These are phyloP conservation scores for Yponomeuta malinellus DNA, from an alignment of 2,888 invertebrate species.

Conservation along the genomic window DNA sequence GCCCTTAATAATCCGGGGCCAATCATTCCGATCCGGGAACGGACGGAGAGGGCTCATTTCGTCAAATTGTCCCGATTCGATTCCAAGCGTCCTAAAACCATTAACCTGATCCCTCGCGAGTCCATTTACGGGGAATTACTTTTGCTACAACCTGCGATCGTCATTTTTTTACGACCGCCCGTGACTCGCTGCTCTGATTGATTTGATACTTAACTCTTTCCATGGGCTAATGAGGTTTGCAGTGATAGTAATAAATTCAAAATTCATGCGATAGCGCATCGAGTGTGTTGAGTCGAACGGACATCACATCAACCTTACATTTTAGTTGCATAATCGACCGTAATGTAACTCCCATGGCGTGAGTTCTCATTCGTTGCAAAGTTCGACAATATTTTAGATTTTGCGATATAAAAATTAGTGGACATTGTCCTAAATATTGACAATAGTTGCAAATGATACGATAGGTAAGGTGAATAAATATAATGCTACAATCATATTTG, in stretches of 20 bases:
- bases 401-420: no score
- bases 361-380: no score
- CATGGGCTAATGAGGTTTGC: background rate
- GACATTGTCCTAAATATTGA: no score
- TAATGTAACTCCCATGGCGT: no score
- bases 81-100: constrained; percentile 28
- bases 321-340: no score
- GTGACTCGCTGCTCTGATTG: constrained; percentile 2
- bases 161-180: constrained; percentile 6
- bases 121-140: constrained; percentile 42
- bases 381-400: no score
- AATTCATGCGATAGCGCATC: no score
- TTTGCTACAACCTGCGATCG: constrained; percentile 27
- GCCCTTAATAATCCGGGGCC: constrained; percentile 8
- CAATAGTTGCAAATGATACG: no score
- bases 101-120: constrained; percentile 31
- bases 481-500: no score
- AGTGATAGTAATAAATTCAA: background rate
- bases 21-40: constrained; percentile 8
- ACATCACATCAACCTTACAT: no score
- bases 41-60: constrained; percentile 20
- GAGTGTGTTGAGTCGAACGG: no score
- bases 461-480: no score
- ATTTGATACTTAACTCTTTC: background rate
- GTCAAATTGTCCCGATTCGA: constrained; percentile 31